A percentile compares a stretch with the other conserved stretches of the same genome.
These are phyloP conservation scores for Aspidapion aeneum DNA, from an alignment of 2,888 invertebrate genomes.

Conservation along the genomic window DNA sequence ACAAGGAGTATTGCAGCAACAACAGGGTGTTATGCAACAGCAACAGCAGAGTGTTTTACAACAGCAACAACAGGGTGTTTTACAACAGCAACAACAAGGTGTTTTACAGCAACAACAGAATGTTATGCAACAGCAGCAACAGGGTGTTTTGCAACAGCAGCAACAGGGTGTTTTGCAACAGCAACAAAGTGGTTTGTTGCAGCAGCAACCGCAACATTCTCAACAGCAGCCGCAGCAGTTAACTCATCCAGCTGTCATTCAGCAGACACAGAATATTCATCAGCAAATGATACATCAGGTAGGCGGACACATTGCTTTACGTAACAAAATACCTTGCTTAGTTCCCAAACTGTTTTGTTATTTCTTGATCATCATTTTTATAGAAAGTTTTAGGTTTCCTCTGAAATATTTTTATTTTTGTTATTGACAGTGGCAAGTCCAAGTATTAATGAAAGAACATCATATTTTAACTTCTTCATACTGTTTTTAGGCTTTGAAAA, in stretches of 20 bases:
- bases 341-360: too few relatives aligned
- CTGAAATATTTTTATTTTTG: neutral
- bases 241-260: conserved; percentile 32
- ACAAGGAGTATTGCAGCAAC: neutral
- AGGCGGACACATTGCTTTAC: too few relatives aligned
- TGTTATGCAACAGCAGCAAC: conserved; percentile 4
- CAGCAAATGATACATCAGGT: conserved; percentile 56
- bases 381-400: neutral
- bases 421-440: too few relatives aligned
- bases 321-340: too few relatives aligned
- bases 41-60: neutral
- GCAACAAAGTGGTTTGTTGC: conserved; percentile 4
- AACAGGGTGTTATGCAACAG: conserved; percentile 1
- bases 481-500: too few relatives aligned
- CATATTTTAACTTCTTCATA: too few relatives aligned
- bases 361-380: too few relatives aligned
- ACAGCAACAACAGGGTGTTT: neutral
- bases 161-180: neutral
- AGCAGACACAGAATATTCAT: conserved; percentile 47
- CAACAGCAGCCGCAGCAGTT: conserved; percentile 27
- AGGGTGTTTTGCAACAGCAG: conserved; percentile 10
- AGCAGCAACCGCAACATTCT: conserved; percentile 17
- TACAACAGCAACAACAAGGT: neutral
- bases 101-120: neutral
- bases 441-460: too few relatives aligned